Evolutionary conservation across 2,888 invertebrate genomes (phyloP).

Genomic region (Alloscopus bannaensis): DNA sequence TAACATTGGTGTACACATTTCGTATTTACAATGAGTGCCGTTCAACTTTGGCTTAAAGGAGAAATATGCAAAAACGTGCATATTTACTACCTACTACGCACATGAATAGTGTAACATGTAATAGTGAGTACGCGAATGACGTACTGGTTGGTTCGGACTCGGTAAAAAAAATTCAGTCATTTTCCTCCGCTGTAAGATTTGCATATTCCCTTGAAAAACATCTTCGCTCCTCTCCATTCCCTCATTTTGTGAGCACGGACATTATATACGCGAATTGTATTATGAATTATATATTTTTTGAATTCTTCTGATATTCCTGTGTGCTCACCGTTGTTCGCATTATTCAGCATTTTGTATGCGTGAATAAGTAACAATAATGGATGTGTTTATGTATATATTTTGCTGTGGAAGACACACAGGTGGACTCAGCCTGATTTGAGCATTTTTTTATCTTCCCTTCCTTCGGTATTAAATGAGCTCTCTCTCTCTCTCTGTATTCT

Average conservation of each 20-base stretch:
- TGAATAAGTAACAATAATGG: constrained; percentile 27
- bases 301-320: too few species aligned
- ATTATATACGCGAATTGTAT: too few species aligned
- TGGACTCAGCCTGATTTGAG: constrained; percentile 24
- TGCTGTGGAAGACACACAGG: not conserved
- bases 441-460: constrained; percentile 3
- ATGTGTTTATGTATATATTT: not conserved
- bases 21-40: constrained; percentile 7
- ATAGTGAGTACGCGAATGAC: too few species aligned
- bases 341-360: constrained; percentile 22
- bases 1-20: constrained; percentile 15
- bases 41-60: not conserved
- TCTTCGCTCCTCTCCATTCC: not conserved
- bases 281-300: too few species aligned
- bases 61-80: not conserved
- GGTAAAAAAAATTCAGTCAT: too few species aligned
- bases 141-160: too few species aligned
- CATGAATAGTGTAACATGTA: too few species aligned
- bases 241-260: too few species aligned
- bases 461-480: not conserved
- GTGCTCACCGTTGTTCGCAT: constrained; percentile 12
- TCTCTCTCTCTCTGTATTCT: not conserved
- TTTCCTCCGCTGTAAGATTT: too few species aligned
- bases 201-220: not conserved
- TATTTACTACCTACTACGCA: too few species aligned